These are phyloP conservation scores for Oncorhynchus masou DNA, from an alignment of 2,113 vertebrate species.

Conservation along the genomic window DNA sequence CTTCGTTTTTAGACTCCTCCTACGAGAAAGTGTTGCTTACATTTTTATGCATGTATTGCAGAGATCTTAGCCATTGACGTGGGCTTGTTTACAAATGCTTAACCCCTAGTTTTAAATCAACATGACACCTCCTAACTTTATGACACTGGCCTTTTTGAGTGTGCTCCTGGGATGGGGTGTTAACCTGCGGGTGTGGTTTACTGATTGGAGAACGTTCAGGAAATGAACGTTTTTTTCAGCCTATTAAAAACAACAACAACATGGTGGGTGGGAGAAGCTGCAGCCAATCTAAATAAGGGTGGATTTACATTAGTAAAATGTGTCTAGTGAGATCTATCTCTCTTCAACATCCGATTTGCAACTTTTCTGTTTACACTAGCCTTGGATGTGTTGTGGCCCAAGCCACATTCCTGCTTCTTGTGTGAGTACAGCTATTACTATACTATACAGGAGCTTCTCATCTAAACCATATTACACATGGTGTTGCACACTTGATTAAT, in stretches of 20 bases:
- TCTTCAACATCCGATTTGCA: too few species aligned
- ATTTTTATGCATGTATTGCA: background rate
- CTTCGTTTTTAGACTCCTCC: too few species aligned
- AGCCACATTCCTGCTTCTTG: too few species aligned
- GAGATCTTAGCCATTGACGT: background rate
- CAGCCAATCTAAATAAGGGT: slow-evolving; percentile 62
- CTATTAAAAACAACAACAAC: slow-evolving; percentile 59
- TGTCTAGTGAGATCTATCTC: too few species aligned
- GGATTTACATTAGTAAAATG: too few species aligned
- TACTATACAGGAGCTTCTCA: too few species aligned
- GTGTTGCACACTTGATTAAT: too few species aligned
- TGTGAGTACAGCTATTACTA: too few species aligned
- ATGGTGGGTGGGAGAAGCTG: slow-evolving; percentile 39
- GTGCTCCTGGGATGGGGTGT: slow-evolving; percentile 33
- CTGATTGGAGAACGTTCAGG: slow-evolving; percentile 55
- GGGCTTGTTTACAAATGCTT: slow-evolving; percentile 22
- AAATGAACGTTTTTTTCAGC: slow-evolving; percentile 74
- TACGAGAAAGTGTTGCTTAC: too few species aligned
- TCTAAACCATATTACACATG: slow-evolving; percentile 11
- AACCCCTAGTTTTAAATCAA: slow-evolving; percentile 1
- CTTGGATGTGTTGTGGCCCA: too few species aligned
- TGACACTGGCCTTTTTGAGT: slow-evolving; percentile 48
- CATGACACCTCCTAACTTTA: slow-evolving; percentile 5
- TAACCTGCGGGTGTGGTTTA: slow-evolving; percentile 55
- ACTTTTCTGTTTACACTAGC: too few species aligned